phyloP scores from a whole-genome alignment of 2,888 invertebrate species.

The Cosmia trapezina region DNA sequence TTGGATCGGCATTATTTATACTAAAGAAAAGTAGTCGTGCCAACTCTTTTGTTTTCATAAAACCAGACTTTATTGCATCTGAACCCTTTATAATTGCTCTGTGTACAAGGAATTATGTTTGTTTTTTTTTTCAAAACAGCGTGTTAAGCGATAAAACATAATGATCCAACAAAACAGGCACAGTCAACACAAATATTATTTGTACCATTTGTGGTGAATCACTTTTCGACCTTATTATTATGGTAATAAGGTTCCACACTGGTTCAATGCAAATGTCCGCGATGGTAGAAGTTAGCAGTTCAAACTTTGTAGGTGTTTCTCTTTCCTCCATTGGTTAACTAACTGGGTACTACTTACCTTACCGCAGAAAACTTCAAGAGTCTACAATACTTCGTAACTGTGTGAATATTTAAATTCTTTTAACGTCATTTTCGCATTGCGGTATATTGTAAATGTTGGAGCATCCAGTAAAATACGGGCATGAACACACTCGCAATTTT shows the following conservation, averaged over 20 bases:
- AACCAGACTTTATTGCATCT: neutral
- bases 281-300: neutral
- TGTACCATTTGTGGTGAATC: neutral
- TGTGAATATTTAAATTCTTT: neutral
- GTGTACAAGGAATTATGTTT: neutral
- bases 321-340: constrained; percentile 3
- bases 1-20: neutral
- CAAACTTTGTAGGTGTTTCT: constrained; percentile 15
- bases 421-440: constrained; percentile 26
- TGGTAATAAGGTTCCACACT: too few species aligned
- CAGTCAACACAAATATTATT: constrained; percentile 1
- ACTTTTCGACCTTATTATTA: too few species aligned
- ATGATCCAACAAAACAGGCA: neutral
- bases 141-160: neutral
- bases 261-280: too few species aligned
- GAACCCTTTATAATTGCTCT: neutral
- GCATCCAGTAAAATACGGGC: neutral
- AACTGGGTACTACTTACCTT: constrained; percentile 4
- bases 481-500: neutral
- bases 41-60: neutral
- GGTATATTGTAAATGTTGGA: constrained; percentile 1
- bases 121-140: neutral
- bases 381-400: constrained; percentile 31
- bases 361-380: constrained; percentile 31
- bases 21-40: neutral